Percentiles rank a stretch among this genome's conserved stretches.
Conservation (phyloP, 2,113 vertebrate species). For the Festucalex cinctus region DNA sequence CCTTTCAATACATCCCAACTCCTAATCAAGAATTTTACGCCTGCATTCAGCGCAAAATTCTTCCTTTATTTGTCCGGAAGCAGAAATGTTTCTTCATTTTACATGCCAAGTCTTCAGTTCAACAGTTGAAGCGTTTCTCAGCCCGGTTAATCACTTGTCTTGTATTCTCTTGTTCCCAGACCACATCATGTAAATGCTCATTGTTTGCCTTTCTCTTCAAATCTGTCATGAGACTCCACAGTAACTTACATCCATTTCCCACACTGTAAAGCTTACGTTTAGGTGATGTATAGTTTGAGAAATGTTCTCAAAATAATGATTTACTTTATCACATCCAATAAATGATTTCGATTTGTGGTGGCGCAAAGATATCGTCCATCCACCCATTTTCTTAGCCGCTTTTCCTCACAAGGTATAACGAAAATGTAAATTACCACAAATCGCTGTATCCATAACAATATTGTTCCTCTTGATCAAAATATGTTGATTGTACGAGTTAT, state of each 20-base stretch:
- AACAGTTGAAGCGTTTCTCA: slow-evolving; percentile 35
- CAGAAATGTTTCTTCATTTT: slow-evolving; percentile 50
- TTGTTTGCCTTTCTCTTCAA: slow-evolving; percentile 22
- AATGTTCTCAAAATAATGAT: no score
- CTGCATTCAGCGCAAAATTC: slow-evolving; percentile 42
- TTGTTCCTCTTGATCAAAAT: no score
- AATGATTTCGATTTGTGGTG: no score
- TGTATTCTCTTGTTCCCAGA: slow-evolving; percentile 19
- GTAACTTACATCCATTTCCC: slow-evolving; percentile 6
- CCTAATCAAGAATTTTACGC: slow-evolving; percentile 61
- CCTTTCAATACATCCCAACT: slow-evolving; percentile 50
- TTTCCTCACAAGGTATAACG: no score
- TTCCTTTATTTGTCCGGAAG: slow-evolving; percentile 53
- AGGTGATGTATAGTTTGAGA: no score
- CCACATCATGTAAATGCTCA: slow-evolving; percentile 21
- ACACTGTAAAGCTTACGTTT: background rate
- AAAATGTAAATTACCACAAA: no score
- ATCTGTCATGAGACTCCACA: slow-evolving; percentile 11
- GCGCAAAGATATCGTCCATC: no score
- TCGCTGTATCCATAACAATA: no score
- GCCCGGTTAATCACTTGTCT: slow-evolving; percentile 31
- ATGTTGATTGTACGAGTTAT: no score
- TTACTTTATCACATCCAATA: no score
- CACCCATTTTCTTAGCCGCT: no score
- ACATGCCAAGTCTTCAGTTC: slow-evolving; percentile 39